Base-by-base conservation (phyloP, 2,797 vertebrate species). In the Oreochromis mossambicus region DNA sequence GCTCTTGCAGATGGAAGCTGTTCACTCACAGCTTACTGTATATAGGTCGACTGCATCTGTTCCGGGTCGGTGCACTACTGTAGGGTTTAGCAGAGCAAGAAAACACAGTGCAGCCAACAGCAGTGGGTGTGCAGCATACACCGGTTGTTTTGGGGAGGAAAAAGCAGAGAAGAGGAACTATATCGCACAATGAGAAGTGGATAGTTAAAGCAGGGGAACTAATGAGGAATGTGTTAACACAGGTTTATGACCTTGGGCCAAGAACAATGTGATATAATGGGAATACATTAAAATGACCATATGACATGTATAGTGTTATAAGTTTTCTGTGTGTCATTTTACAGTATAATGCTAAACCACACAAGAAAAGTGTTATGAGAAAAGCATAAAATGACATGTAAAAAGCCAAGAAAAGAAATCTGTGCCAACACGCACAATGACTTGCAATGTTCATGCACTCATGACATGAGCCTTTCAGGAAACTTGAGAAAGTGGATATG, bases 11-110 rank as follows among this genome's bases (percentile, higher is more conserved):
- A 92, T 92, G 89, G 89, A 92, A 89, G 88, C 89, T 88, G 92
- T 92, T 95, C 91, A 94, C 87, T 94, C 90, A 92, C 89, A 89
- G 88, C 82, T 91, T 79, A 89, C 90, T 91, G 86, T 94, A 94
- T 92, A 91, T 94, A 92, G 94, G 94, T 93, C 89, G 79, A 93
- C 88, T 86, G 88, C 88, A 90, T 94, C 88, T 66, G 80, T 91
- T 94, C 86, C 36, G 68, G 94, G 94, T 95, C 94, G 95, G 48
- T 29, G 78, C 87, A 88, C 83, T 75, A 84, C 84, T 92, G 89
- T 82, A 68, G 68, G 61, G 84, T 93, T 88, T 90, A 93, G 84
- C 83, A 6, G 90, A 90, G 88, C 86, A 89, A 91, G 86, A 88
- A 90, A 85, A 83, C 82, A 88, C 15, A 79, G 78, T 81, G 85